Base-by-base conservation (phyloP, 1,140 invertebrate genomes). In the Caerostris extrusa region DNA sequence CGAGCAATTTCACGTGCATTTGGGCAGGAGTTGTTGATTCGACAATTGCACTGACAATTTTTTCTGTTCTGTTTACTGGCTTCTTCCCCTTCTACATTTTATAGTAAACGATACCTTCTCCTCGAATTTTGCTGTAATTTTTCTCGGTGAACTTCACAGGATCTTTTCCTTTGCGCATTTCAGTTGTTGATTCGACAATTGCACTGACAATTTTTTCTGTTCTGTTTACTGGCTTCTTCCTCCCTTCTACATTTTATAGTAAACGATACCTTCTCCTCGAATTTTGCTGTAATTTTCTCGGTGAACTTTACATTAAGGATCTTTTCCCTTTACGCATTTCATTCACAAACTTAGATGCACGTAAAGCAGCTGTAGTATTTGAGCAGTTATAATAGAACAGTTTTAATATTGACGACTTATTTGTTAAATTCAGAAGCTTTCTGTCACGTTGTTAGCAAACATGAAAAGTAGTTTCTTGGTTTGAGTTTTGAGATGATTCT, bases 191-290 rank as follows among this genome's bases (percentile, higher is more conserved):
- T 58, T 58, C 5, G 8, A 81, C 6, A 7, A 81, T 81, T 81
- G 71, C 71, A 81, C 4, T 50, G 71, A 19, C 71, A 81, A 50
- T 81, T 34, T 81, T 7, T 81, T 81, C 71, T 81, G 3, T 10
- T 50, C 12, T 81, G 14, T 8, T 4, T 50, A 81, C 14, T 81
- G 71, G 71, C 34, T 81, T 81, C 71, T 19, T 81, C 71, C 19
- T n/a, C 71, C 19, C 71, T 81, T 81, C 34, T 19, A 34, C 77
- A 81, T 81, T 81, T 81, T 81, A 81, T 0, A 50, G 0, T 81
- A 55, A 81, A 81, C 77, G 1, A 81, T 81, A n/a, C 71, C 7
- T 5, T 81, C 71, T 81, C 77, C 77, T 53, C 77, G 77, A 81
- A 81, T 50, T 81, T 50, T 81, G 8, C 17, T 81, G 7, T 34